Conservation (phyloP, 2,113 vertebrate species). For the Ammodytes dubius region DNA sequence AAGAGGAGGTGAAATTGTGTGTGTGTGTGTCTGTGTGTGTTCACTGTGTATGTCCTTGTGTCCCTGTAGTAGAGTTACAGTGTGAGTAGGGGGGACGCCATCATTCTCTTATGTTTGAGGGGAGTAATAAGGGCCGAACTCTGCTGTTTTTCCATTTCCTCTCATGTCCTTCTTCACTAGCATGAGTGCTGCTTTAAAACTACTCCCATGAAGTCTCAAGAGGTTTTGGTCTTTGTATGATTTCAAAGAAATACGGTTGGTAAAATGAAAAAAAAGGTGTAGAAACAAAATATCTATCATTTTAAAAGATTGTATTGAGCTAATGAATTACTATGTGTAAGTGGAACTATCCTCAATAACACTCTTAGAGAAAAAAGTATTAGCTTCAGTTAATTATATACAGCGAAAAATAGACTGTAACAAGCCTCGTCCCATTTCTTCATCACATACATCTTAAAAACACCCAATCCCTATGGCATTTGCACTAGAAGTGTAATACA, state of each 20-base stretch:
- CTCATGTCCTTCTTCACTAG: slow-evolving; percentile 56
- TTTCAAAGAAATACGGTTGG: slow-evolving; percentile 36
- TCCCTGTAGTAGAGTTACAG: slow-evolving; percentile 63
- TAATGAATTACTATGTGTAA: background rate
- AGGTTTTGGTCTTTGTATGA: slow-evolving; percentile 41
- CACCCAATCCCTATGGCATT: slow-evolving; percentile 40
- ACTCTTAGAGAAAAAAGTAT: background rate
- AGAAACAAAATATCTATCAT: slow-evolving; percentile 24
- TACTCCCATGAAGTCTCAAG: slow-evolving; percentile 28
- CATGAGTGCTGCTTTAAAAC: slow-evolving; percentile 38
- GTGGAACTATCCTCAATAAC: slow-evolving; percentile 20
- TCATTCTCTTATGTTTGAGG: slow-evolving; percentile 72
- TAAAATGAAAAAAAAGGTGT: slow-evolving; percentile 36
- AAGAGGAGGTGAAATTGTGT: slow-evolving; percentile 65
- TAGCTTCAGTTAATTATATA: slow-evolving; percentile 20
- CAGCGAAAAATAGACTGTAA: background rate
- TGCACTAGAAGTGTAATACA: slow-evolving; percentile 41
- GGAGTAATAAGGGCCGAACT: slow-evolving; percentile 65
- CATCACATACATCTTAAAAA: slow-evolving; percentile 38
- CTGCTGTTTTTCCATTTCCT: slow-evolving; percentile 70
- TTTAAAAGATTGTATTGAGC: slow-evolving; percentile 39
- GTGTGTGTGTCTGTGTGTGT: slow-evolving; percentile 48
- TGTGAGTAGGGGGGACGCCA: slow-evolving; percentile 37
- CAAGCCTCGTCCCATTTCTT: slow-evolving; percentile 31
- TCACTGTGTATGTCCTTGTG: slow-evolving; percentile 55